Evolutionary conservation across 1,140 invertebrate genomes (phyloP).

Genomic region (Tetramorium alpestre): DNA sequence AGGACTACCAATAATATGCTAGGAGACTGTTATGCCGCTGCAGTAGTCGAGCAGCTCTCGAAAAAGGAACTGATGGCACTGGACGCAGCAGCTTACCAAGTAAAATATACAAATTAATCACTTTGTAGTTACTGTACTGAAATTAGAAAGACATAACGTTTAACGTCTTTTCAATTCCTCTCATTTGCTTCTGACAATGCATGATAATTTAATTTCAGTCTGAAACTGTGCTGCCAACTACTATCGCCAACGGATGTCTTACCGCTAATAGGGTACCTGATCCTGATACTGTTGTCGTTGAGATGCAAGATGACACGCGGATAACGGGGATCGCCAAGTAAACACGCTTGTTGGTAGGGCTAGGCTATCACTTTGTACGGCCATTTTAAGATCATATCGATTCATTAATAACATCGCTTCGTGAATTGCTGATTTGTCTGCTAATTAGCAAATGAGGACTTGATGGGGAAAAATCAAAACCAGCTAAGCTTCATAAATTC

Average conservation of each 20-base stretch:
- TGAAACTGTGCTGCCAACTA: conserved; percentile 83
- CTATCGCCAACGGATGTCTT: conserved; percentile 84
- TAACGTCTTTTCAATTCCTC: background rate
- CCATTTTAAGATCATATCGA: conserved; percentile 71
- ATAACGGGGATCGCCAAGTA: conserved; percentile 85
- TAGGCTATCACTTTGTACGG: conserved; percentile 82
- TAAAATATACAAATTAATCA: conserved; percentile 65
- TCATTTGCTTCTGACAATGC: background rate
- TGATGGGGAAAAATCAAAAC: background rate
- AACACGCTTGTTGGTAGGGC: conserved; percentile 85
- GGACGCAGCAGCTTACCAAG: conserved; percentile 89
- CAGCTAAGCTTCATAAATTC: background rate
- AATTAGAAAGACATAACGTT: background rate
- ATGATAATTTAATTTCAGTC: conserved; percentile 73
- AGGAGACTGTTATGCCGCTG: conserved; percentile 95
- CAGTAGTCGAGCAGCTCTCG: conserved; percentile 93
- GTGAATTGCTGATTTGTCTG: conserved; percentile 8
- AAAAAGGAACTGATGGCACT: conserved; percentile 92
- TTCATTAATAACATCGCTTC: conserved; percentile 16
- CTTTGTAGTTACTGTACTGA: background rate
- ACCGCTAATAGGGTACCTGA: conserved; percentile 84
- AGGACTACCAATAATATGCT: conserved; percentile 95
- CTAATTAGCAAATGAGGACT: background rate
- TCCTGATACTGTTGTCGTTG: conserved; percentile 84
- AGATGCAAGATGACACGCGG: conserved; percentile 84